These are phyloP conservation scores for Cynopterus brachyotis DNA, from an alignment of 2,113 vertebrate genomes.

Conservation along the genomic window DNA sequence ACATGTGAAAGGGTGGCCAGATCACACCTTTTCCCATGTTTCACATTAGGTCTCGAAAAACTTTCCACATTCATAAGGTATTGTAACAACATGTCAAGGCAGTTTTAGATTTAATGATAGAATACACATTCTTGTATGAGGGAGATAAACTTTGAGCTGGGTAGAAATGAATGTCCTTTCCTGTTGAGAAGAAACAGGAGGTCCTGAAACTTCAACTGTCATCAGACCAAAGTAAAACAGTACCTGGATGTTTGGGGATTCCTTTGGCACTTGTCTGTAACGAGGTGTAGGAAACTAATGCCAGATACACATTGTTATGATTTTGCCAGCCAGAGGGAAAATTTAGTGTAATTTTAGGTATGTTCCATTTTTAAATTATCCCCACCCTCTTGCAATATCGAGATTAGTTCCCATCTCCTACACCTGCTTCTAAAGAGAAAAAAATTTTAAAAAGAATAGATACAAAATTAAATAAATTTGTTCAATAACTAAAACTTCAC, in stretches of 20 bases:
- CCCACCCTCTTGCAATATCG: neutral
- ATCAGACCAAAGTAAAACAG: constrained; percentile 67
- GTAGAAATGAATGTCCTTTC: constrained; percentile 43
- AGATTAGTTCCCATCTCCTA: neutral
- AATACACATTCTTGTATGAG: constrained; percentile 40
- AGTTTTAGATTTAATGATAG: constrained; percentile 63
- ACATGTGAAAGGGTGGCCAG: neutral
- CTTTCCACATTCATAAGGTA: constrained; percentile 51
- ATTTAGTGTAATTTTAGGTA: constrained; percentile 33
- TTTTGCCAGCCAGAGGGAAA: constrained; percentile 38
- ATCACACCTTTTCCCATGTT: constrained; percentile 4
- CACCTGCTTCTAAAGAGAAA: neutral
- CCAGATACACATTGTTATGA: neutral
- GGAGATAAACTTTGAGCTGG: constrained; percentile 62
- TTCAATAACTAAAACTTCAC: neutral
- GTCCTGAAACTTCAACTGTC: constrained; percentile 41
- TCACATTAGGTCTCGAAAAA: neutral
- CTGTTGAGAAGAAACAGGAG: constrained; percentile 74
- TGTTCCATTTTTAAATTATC: neutral
- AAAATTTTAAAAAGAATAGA: neutral
- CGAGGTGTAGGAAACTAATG: constrained; percentile 28
- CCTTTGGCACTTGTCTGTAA: constrained; percentile 57
- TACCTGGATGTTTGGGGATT: constrained; percentile 68
- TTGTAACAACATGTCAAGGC: neutral
- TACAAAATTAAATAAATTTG: neutral